Base-by-base conservation (phyloP, 2,797 vertebrate species). In the Arremon brunneinucha region DNA sequence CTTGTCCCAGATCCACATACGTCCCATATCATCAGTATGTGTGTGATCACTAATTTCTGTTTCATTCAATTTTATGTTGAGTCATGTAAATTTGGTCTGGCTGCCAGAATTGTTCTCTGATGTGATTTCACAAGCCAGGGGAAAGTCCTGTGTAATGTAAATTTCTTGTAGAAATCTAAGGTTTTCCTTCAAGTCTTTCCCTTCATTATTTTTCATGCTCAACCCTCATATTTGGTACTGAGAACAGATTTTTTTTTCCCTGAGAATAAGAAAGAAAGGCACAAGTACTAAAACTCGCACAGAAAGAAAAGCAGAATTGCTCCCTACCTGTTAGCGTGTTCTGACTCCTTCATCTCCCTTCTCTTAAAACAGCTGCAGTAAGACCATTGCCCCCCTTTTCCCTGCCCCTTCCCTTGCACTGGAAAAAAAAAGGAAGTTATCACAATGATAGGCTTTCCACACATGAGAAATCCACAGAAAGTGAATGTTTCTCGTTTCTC, bases 341-440 rank as follows among this genome's bases (percentile, higher is more conserved):
- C 57, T 70, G 43, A 64, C 19, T 67, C 59, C 9, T 85, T 7
- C 18, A 43, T 60, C 37, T 91, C 41, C 4, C 30, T 82, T 70
- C 37, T 60, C 49, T 80, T 80, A 52, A 84, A 89, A 79, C 62
- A 91, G n/a, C 22, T 84, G 59, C 34, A 81, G 9, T 55, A 79
- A 75, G 34, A 24, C 41, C n/a, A 26, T 44, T 64, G 46, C 3
- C 17, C 7, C 9, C 9, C 18, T 87, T 89, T 89, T 55, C 46
- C 19, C 12, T 81, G 24, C 9, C 39, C 35, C 5, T 81, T 94
- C 39, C 22, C 13, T 39, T 65, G 34, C 27, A 27, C n/a, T 75
- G 55, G 53, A 41, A n/a, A 72, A 79, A 76, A 8, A 43, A 53
- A 76, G 17, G 13, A 71, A 46, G 14, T 57, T 75, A 46, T 22